phyloP scores from a whole-genome alignment of 2,888 invertebrate genomes.

The Hirtodrosophila cameraria region DNA sequence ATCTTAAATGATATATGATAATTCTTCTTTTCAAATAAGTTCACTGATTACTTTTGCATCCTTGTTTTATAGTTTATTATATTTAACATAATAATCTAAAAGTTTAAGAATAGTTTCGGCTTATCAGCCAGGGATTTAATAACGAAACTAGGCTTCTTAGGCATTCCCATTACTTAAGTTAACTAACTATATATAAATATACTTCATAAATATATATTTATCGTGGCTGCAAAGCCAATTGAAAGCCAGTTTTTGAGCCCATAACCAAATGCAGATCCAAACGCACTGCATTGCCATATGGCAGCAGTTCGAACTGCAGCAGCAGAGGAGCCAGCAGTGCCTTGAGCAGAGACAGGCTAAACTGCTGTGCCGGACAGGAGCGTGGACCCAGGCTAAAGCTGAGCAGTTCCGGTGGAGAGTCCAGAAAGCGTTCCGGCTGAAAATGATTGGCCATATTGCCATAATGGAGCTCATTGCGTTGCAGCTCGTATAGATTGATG shows the following conservation, averaged over 20 bases:
- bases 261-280: slow-evolving; percentile 50
- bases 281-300: slow-evolving; percentile 55
- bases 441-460: slow-evolving; percentile 39
- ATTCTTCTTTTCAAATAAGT: no score
- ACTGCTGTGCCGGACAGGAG: slow-evolving; percentile 59
- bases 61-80: no score
- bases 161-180: no score
- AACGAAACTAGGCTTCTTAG: no score
- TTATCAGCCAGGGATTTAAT: no score
- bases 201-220: neutral
- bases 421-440: slow-evolving; percentile 58
- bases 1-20: no score
- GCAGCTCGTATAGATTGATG: slow-evolving; percentile 58
- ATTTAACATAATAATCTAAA: no score
- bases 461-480: slow-evolving; percentile 41
- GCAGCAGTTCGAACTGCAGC: slow-evolving; percentile 62
- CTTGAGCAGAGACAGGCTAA: slow-evolving; percentile 54
- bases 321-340: slow-evolving; percentile 54
- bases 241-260: slow-evolving; percentile 65
- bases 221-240: slow-evolving; percentile 53
- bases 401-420: slow-evolving; percentile 21
- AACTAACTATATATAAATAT: no score
- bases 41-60: no score
- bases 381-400: slow-evolving; percentile 68
- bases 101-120: no score